Conservation (phyloP, 2,113 vertebrate genomes). For the Microcebus murinus region DNA sequence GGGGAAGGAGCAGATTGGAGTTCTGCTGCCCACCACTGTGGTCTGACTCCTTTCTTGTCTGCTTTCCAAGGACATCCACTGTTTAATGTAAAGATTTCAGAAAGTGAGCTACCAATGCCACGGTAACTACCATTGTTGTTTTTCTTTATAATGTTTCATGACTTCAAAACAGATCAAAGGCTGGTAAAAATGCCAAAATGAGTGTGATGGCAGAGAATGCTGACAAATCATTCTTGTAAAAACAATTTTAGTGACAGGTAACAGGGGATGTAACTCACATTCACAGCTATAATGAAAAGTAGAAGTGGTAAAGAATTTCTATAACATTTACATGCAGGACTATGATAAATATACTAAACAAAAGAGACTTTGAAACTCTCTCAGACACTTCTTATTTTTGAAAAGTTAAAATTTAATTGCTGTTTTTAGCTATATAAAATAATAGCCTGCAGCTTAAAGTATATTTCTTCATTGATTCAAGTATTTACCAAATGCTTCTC, state of each 20-base stretch:
- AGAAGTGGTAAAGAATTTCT: background rate
- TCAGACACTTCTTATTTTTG: background rate
- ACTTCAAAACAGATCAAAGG: background rate
- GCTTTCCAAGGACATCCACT: background rate
- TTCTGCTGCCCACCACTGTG: background rate
- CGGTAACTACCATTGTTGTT: background rate
- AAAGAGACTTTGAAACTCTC: background rate
- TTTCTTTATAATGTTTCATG: conserved; percentile 15
- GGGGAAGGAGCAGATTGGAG: background rate
- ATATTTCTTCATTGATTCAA: background rate
- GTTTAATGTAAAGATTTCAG: background rate
- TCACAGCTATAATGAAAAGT: background rate
- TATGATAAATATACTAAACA: background rate
- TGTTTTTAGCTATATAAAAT: background rate
- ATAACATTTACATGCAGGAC: background rate
- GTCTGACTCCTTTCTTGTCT: background rate
- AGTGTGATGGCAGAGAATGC: background rate
- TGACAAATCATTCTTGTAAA: background rate
- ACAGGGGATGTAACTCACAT: background rate
- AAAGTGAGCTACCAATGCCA: background rate
- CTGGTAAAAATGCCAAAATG: background rate
- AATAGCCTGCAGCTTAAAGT: background rate
- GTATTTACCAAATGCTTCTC: background rate
- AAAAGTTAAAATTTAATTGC: conserved; percentile 32
- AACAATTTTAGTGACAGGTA: background rate